Evolutionary conservation across 2,797 vertebrate species (phyloP), one percentile per base, ranked within the genome.

Genomic region (Poeciliopsis paucimaculata): DNA sequence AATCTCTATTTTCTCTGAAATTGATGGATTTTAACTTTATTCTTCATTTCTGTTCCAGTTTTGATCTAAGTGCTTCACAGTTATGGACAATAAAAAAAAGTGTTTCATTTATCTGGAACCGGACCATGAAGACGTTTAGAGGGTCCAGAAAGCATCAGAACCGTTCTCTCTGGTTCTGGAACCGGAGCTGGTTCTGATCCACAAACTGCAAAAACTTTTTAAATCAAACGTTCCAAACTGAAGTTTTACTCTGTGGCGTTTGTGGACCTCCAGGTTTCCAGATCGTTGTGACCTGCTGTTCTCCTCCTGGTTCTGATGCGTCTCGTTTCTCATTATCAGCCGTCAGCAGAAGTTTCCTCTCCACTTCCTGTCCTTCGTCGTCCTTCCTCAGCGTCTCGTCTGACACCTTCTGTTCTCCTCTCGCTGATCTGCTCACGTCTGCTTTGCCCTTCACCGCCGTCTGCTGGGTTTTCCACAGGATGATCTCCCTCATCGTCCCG

Each of bases 401-500:
- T 80, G 36, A 5, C 34, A 64, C 47, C 76, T 11, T 55, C 78
- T 73, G 46, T 76, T 75, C 60, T 47, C 55, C 60, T 28, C 28
- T 77, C 81, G 0, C 75, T 64, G 20, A 16, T 77, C 55, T 74
- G 39, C 53, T 12, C 68, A 43, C 34, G 5, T n/a, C 26, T 18
- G 13, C n/a, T 57, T 75, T 60, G 28, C 45, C n/a, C 51, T 49
- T 57, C 36, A 72, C n/a, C 4, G n/a, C n/a, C 49, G 53, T 74
- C 77, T 82, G 72, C 39, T 76, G 20, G 15, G 62, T 51, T 72
- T n/a, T 26, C 28, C 39, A 66, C 34, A 28, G 51, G n/a, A 49
- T 47, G n/a, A 83, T 75, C 46, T 31, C 31, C 34, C 16, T 78
- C 55, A 36, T 78, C 70, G 1, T n/a, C 49, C 60, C 31, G 60